A percentile compares a stretch with the other conserved stretches of the same genome.
These are phyloP conservation scores for Ctenomys sociabilis DNA, from an alignment of 2,113 vertebrate species.

Conservation along the genomic window DNA sequence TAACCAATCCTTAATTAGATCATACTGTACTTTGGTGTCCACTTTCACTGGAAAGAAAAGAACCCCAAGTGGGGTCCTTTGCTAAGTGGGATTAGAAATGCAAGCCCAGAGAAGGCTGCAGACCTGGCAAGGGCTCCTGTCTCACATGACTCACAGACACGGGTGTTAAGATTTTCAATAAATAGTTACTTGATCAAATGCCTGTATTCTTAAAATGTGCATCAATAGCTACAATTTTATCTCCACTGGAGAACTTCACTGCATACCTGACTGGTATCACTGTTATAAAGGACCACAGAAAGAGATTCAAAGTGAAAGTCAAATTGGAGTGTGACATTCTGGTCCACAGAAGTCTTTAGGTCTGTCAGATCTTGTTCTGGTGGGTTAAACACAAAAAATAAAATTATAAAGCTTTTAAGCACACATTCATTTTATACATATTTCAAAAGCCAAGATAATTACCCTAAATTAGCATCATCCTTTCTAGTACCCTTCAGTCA, in stretches of 20 bases:
- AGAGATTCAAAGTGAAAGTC: conserved; percentile 94
- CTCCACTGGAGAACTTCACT: background rate
- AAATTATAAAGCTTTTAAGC: conserved; percentile 54
- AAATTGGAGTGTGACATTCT: conserved; percentile 88
- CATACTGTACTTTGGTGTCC: background rate
- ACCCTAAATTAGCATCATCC: background rate
- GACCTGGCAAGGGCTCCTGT: background rate
- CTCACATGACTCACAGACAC: background rate
- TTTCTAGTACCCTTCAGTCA: background rate
- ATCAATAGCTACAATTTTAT: background rate
- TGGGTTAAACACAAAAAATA: conserved; percentile 45
- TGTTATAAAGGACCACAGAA: conserved; percentile 91
- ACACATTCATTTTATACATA: background rate
- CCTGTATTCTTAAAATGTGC: background rate
- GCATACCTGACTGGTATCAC: conserved; percentile 88
- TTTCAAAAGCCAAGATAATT: conserved; percentile 1
- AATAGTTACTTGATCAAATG: background rate
- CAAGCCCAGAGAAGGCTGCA: background rate
- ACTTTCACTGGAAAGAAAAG: background rate
- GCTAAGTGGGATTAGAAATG: background rate
- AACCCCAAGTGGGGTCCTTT: background rate
- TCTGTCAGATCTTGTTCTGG: conserved; percentile 69
- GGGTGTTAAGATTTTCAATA: background rate
- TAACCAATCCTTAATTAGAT: background rate
- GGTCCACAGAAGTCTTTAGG: conserved; percentile 71